Percentiles rank a stretch among this genome's conserved stretches.
phyloP scores from a whole-genome alignment of 1,140 invertebrate genomes.

The Drosophila azteca region DNA sequence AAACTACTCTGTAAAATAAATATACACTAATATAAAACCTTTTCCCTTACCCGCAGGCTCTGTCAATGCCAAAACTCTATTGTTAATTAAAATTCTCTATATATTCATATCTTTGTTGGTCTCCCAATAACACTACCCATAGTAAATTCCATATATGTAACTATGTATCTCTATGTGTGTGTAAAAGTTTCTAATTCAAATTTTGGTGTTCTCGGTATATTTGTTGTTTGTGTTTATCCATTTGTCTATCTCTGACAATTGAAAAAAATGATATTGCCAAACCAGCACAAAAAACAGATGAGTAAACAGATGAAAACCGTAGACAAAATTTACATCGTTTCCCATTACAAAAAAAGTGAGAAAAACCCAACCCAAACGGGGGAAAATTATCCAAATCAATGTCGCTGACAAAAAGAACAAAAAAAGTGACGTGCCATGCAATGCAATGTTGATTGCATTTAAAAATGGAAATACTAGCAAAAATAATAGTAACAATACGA shows the following conservation, averaged over 20 bases:
- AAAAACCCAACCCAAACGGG: conserved; percentile 6
- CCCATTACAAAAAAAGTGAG: conserved; percentile 19
- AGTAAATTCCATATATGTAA: too few relatives aligned
- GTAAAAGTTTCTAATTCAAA: conserved; percentile 32
- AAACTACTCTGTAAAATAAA: neutral
- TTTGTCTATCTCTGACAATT: conserved; percentile 50
- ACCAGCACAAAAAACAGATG: conserved; percentile 29
- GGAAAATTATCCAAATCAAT: conserved; percentile 56
- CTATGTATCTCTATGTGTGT: neutral
- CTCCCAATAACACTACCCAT: neutral
- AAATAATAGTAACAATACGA: conserved; percentile 32
- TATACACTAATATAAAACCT: neutral
- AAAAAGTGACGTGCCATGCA: conserved; percentile 15
- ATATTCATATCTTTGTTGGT: conserved; percentile 26
- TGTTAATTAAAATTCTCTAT: conserved; percentile 60
- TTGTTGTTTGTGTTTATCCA: conserved; percentile 24
- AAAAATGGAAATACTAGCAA: conserved; percentile 27
- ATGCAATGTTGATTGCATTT: conserved; percentile 59
- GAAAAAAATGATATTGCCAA: conserved; percentile 42
- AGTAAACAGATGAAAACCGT: conserved; percentile 28
- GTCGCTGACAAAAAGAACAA: conserved; percentile 38
- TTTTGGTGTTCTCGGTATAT: neutral
- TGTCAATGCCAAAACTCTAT: conserved; percentile 9
- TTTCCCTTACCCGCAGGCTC: neutral
- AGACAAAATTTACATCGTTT: conserved; percentile 41